Evolutionary conservation across 2,797 vertebrate genomes (phyloP).

Genomic region (Rachycentron canadum): DNA sequence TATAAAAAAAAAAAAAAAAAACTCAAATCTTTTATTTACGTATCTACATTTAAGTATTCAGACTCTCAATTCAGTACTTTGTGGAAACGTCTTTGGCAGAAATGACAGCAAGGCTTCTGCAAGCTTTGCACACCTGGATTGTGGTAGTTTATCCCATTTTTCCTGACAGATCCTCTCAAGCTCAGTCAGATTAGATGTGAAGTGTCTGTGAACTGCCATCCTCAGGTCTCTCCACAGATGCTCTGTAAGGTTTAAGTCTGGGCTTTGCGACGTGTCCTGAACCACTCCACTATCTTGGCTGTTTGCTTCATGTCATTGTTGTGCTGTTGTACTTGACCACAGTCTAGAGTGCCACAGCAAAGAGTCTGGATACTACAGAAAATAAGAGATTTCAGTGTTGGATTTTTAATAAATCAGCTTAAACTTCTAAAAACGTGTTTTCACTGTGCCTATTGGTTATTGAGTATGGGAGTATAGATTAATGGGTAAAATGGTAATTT

Average conservation of each 20-base stretch:
- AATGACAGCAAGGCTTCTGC: not conserved
- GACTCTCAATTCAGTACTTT: not conserved
- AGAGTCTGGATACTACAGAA: not conserved
- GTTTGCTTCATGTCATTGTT: not conserved
- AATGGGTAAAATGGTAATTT: not conserved
- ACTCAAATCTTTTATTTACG: not conserved
- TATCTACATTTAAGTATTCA: not conserved
- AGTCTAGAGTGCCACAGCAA: not conserved
- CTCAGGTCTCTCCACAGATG: not conserved
- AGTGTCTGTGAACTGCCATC: not conserved
- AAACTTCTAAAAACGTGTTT: not conserved
- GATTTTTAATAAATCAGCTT: not conserved
- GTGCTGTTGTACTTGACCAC: not conserved
- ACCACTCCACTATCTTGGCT: not conserved
- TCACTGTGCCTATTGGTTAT: not conserved
- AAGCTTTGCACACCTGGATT: conserved; percentile 1
- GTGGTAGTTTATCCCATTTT: not conserved
- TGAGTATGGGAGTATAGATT: not conserved
- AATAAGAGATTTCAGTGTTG: not conserved
- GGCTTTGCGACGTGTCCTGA: not conserved
- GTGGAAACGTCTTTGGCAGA: not conserved
- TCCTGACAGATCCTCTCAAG: not conserved
- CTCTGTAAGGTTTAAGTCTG: not conserved
- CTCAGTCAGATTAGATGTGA: not conserved
- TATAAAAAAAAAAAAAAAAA: not conserved